phyloP scores from a whole-genome alignment of 2,113 vertebrate genomes.

The Salvelinus namaycush region DNA sequence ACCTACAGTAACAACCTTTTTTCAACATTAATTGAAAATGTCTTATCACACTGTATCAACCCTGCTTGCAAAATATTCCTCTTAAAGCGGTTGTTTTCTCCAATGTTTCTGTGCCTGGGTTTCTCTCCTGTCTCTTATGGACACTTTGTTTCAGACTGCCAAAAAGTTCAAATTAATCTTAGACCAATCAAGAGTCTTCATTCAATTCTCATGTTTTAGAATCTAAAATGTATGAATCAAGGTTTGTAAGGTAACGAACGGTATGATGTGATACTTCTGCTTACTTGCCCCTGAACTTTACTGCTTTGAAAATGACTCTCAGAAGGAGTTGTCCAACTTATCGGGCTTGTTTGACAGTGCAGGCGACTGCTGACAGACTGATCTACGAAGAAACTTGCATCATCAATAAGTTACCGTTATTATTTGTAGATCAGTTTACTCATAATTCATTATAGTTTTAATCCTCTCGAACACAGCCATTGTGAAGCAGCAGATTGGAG shows the following conservation, averaged over 20 bases:
- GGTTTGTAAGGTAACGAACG: neutral
- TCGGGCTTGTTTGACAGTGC: too few species aligned
- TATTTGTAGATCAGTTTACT: too few species aligned
- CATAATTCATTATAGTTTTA: too few species aligned
- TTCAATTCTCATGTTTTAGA: neutral
- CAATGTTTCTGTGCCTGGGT: slow-evolving; percentile 62
- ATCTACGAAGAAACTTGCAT: neutral
- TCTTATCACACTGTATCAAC: slow-evolving; percentile 71
- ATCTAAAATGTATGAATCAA: neutral
- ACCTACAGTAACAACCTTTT: slow-evolving; percentile 69
- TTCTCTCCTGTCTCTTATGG: slow-evolving; percentile 55
- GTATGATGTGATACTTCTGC: neutral
- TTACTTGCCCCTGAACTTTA: neutral
- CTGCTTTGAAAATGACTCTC: too few species aligned
- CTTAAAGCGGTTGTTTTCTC: slow-evolving; percentile 67
- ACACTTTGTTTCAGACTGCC: neutral
- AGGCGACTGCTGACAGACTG: too few species aligned
- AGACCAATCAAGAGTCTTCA: neutral
- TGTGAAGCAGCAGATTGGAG: neutral
- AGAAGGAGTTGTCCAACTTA: too few species aligned
- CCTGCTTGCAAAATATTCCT: slow-evolving; percentile 72
- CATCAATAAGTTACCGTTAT: neutral
- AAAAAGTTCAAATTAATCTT: neutral
- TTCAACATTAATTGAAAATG: slow-evolving; percentile 74
- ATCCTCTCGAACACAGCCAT: neutral